Percentiles rank a stretch among this genome's conserved stretches.
phyloP scores from a whole-genome alignment of 2,113 vertebrate species.

The Notechis scutatus region DNA sequence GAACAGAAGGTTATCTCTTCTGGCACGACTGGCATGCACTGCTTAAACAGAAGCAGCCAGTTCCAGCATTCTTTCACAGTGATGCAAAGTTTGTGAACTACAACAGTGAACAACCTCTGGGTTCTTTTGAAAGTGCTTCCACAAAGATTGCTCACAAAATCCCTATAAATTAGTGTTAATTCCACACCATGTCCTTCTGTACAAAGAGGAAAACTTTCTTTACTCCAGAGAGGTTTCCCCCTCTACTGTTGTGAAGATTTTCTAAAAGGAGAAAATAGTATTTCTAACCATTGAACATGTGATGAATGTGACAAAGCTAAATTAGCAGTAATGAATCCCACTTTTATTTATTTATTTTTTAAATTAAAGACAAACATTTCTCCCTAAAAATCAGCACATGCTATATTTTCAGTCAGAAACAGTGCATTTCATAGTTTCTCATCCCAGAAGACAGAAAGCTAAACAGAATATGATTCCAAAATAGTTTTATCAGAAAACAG shows the following conservation, averaged over 20 bases:
- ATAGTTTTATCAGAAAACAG: background rate
- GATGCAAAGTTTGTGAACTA: constrained; percentile 33
- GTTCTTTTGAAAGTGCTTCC: constrained; percentile 25
- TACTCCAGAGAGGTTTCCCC: background rate
- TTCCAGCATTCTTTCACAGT: constrained; percentile 46
- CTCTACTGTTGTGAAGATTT: background rate
- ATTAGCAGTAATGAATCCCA: constrained; percentile 18
- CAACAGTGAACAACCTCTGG: constrained; percentile 15
- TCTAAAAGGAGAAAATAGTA: background rate
- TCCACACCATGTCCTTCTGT: background rate
- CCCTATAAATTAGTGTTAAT: constrained; percentile 5
- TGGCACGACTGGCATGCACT: constrained; percentile 11
- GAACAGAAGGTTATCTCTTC: constrained; percentile 37
- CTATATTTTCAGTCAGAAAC: constrained; percentile 12
- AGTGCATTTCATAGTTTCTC: background rate
- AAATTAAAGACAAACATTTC: background rate
- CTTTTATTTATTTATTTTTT: background rate
- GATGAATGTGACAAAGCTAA: background rate
- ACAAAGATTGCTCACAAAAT: constrained; percentile 31
- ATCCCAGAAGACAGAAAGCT: background rate
- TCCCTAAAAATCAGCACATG: background rate
- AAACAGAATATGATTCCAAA: background rate
- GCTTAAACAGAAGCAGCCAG: constrained; percentile 6
- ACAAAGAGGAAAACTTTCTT: constrained; percentile 8
- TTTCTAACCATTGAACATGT: background rate